Evolutionary conservation across 2,797 vertebrate species (phyloP).

Genomic region (Pseudopleuronectes americanus): DNA sequence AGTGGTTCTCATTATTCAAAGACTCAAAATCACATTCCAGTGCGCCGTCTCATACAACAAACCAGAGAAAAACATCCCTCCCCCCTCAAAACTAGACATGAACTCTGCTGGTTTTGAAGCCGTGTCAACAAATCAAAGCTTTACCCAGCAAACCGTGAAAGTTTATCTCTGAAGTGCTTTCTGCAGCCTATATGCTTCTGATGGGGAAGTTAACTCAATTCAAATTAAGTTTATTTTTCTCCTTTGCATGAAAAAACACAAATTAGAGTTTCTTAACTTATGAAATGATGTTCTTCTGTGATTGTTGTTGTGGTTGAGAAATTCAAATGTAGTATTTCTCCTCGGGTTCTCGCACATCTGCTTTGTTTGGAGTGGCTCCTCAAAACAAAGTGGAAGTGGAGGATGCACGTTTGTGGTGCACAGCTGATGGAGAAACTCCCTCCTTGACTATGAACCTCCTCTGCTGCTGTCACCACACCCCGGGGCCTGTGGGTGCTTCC

Average conservation of each 20-base stretch:
- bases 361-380: slow-evolving; percentile 42
- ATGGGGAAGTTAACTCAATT: slow-evolving; percentile 1
- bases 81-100: slow-evolving; percentile 9
- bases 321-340: too few species aligned
- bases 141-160: slow-evolving; percentile 15
- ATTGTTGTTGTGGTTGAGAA: too few species aligned
- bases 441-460: slow-evolving; percentile 43
- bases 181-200: not conserved
- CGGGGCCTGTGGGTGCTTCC: slow-evolving; percentile 52
- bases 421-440: slow-evolving; percentile 46
- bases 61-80: slow-evolving; percentile 6
- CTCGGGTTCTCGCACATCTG: not conserved
- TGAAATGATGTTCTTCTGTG: too few species aligned
- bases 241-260: slow-evolving; percentile 8
- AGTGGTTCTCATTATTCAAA: slow-evolving; percentile 1
- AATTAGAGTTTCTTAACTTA: too few species aligned
- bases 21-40: slow-evolving; percentile 9
- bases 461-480: slow-evolving; percentile 33
- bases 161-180: slow-evolving; percentile 25
- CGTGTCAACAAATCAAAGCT: slow-evolving; percentile 24
- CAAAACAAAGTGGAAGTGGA: slow-evolving; percentile 19
- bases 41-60: not conserved
- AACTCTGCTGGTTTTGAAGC: slow-evolving; percentile 14
- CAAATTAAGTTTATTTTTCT: not conserved
- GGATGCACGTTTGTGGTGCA: slow-evolving; percentile 39